Evolutionary conservation across 2,113 vertebrate species (phyloP).

Genomic region (Perca fluviatilis): DNA sequence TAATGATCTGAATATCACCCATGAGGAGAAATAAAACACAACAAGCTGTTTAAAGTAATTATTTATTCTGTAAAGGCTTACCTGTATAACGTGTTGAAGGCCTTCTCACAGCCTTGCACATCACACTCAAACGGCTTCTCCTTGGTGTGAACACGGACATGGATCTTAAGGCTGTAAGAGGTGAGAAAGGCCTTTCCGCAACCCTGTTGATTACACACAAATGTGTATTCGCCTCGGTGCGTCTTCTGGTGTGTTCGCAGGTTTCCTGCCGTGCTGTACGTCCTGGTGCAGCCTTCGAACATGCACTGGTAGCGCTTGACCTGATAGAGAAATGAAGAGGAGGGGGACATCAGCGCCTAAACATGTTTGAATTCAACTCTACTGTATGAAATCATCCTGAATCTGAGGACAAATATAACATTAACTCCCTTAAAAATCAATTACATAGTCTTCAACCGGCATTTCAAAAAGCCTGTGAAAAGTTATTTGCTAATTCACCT

Average conservation of each 20-base stretch:
- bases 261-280: constrained; percentile 98
- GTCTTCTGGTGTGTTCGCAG: constrained; percentile 98
- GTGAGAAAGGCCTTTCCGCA: constrained; percentile 99
- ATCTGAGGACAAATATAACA: background rate
- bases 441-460: background rate
- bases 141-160: constrained; percentile 97
- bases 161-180: constrained; percentile 99
- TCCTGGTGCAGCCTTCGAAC: constrained; percentile 97
- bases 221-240: constrained; percentile 96
- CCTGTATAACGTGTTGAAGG: constrained; percentile 98
- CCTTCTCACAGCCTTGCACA: constrained; percentile 97
- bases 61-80: constrained; percentile 49
- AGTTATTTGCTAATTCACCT: constrained; percentile 14
- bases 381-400: background rate
- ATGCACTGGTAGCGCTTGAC: constrained; percentile 99
- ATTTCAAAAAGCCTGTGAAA: background rate
- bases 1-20: background rate
- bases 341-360: background rate
- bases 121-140: constrained; percentile 99
- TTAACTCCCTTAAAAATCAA: background rate
- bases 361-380: background rate
- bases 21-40: background rate
- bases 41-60: background rate
- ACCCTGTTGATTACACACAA: constrained; percentile 97
- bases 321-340: constrained; percentile 70